Base-by-base conservation (phyloP, 2,113 vertebrate genomes). In the Microcebus griseorufus region DNA sequence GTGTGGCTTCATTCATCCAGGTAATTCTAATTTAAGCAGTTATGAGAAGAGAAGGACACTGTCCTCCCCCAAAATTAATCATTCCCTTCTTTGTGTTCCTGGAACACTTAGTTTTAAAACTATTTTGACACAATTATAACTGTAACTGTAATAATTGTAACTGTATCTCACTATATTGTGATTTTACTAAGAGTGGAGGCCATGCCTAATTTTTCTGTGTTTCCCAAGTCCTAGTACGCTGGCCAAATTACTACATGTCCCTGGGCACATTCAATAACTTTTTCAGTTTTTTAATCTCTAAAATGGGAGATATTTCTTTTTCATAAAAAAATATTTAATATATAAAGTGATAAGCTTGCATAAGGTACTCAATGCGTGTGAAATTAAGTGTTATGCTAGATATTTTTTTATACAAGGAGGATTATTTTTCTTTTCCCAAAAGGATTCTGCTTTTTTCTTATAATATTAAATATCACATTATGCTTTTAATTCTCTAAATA, bases 391-490 rank as follows among this genome's bases (percentile, higher is more conserved):
- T 65, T 75, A 88, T 0, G 11, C 2, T 37, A 23, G 72, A 37
- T 72, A 1, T 17, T 65, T 96, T 96, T 92, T 80, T 34, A 58
- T 25, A 62, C 16, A 69, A 65, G 79, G 64, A 75, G 27, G 2
- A 27, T 87, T 62, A 1, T 82, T 32, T 81, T 93, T 81, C 25
- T 13, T 96, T 97, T 87, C 58, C 2, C 48, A 64, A 60, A 79
- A 97, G 20, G 1, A 58, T 17, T 94, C 2, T 76, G 34, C 2
- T 85, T 73, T 87, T 95, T 37, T 83, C 86, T 39, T 85, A 34
- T 81, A 87, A 92, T 85, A 51, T n/a, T 75, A 16, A 96, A 60
- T 67, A 80, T 60, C 45, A 11, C 86, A 93, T 80, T 97, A 51
- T 53, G 73, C 84, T 96, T 9, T 92, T 42, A 51, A 91, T 67